A percentile compares a stretch with the other conserved stretches of the same genome.
phyloP scores from a whole-genome alignment of 2,888 invertebrate species.

The Alcis repandata region DNA sequence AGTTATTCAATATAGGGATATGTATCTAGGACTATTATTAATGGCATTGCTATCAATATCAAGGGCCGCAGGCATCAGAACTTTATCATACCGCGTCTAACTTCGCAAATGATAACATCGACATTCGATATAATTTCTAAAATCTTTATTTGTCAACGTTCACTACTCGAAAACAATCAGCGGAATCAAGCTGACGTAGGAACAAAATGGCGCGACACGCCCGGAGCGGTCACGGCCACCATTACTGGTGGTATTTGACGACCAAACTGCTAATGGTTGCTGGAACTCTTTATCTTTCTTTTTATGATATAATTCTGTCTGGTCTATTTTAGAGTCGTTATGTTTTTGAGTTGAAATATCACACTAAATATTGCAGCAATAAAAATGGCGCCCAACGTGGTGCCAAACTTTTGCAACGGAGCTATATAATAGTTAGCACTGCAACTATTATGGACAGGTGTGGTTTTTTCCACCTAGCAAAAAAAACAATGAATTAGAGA shows the following conservation, averaged over 20 bases:
- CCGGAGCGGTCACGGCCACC: constrained; percentile 20
- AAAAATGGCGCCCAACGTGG: constrained; percentile 9
- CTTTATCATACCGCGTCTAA: no score
- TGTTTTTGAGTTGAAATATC: not conserved
- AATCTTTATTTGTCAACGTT: not conserved
- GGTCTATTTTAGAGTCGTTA: no score
- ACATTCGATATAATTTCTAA: not conserved
- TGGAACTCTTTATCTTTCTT: constrained; percentile 8
- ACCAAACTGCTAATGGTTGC: constrained; percentile 11
- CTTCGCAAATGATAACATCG: not conserved
- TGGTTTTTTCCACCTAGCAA: not conserved
- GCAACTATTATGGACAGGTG: not conserved
- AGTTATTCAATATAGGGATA: no score
- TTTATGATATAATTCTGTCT: not conserved
- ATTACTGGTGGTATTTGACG: constrained; percentile 15
- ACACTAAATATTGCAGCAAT: not conserved
- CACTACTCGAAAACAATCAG: constrained; percentile 11
- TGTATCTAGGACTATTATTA: no score
- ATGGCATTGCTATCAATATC: no score
- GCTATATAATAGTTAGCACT: not conserved
- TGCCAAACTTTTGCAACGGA: not conserved
- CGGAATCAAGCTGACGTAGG: constrained; percentile 6
- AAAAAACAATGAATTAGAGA: not conserved
- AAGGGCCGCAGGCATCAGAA: no score
- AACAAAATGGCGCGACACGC: constrained; percentile 12